Evolutionary conservation across 1,140 invertebrate genomes (phyloP), one percentile per base, ranked within the genome.

Genomic region (Drosophila littoralis): DNA sequence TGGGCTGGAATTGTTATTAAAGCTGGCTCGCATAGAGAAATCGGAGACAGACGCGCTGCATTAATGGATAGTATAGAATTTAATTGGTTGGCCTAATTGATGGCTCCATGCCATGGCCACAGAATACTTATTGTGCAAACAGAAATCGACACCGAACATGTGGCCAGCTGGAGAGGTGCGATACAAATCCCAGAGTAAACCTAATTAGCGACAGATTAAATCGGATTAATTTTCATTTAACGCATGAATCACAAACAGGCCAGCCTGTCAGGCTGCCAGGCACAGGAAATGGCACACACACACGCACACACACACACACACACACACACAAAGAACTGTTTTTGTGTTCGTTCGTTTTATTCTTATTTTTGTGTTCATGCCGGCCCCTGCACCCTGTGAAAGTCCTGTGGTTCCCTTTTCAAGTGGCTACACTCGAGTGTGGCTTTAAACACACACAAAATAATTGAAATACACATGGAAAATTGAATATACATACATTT

Each of bases 151-250:
- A 45, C 55, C 64, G 59, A 73, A 54, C 70, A 73, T 67, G 54
- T 32, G 63, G 64, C 64, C 13, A 36, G 51, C 35, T 13, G 8
- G 59, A 64, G 85, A 89, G 81, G 85, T 84, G 85, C 77, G 81
- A 90, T 84, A 81, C 85, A 84, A 90, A 79, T 79, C 81, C 84
- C 81, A 90, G 79, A 90, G 85, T 90, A 89, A 89, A 89, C 85
- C 85, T 90, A 89, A 89, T 89, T 89, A 89, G 84, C 84, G 84
- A 89, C 81, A 89, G 84, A 89, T 89, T 89, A 89, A 89, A 89
- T 89, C 81, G 85, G 84, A 89, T 89, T 89, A 90, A 89, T 90
- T 89, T 89, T 84, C 84, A 89, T 89, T 90, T 89, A 89, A 90
- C 80, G 70, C 84, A 89, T 88, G 84, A 88, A 89, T 89, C 84